These are phyloP conservation scores for Diceros bicornis DNA, from an alignment of 2,797 vertebrate genomes.

Conservation along the genomic window DNA sequence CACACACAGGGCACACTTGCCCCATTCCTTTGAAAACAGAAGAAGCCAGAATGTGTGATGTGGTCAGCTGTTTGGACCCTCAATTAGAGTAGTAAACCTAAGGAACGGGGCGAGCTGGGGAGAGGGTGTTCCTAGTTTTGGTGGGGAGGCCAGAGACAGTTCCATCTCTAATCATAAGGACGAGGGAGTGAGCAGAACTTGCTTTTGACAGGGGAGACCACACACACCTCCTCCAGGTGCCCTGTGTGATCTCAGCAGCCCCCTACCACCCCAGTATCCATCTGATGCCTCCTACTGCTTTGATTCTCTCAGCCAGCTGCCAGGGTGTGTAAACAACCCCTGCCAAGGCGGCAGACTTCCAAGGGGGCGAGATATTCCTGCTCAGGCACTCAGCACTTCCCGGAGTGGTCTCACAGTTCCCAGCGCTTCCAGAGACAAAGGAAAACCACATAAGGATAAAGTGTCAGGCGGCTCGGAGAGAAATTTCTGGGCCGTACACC, in stretches of 20 bases:
- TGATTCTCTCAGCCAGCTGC: not conserved
- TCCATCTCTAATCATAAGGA: not conserved
- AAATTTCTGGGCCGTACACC: not conserved
- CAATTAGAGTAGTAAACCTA: not conserved
- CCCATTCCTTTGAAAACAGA: conserved; percentile 23
- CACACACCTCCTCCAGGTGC: not conserved
- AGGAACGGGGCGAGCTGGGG: not conserved
- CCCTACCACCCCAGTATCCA: not conserved
- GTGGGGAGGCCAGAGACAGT: too few species aligned
- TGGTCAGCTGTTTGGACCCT: not conserved
- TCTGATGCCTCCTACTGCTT: not conserved
- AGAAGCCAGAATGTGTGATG: conserved; percentile 14
- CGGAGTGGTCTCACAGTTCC: not conserved
- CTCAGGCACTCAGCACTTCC: not conserved
- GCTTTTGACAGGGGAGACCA: not conserved
- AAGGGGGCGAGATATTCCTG: not conserved
- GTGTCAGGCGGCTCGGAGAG: not conserved
- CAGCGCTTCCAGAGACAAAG: not conserved
- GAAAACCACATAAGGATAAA: not conserved
- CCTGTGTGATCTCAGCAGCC: not conserved
- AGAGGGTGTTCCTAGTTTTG: not conserved
- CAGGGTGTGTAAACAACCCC: not conserved
- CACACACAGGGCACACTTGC: not conserved
- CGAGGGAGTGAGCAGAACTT: not conserved
- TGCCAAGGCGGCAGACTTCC: not conserved